These are phyloP conservation scores for Phragmatobia fuliginosa DNA, from an alignment of 2,888 invertebrate genomes.

Conservation along the genomic window DNA sequence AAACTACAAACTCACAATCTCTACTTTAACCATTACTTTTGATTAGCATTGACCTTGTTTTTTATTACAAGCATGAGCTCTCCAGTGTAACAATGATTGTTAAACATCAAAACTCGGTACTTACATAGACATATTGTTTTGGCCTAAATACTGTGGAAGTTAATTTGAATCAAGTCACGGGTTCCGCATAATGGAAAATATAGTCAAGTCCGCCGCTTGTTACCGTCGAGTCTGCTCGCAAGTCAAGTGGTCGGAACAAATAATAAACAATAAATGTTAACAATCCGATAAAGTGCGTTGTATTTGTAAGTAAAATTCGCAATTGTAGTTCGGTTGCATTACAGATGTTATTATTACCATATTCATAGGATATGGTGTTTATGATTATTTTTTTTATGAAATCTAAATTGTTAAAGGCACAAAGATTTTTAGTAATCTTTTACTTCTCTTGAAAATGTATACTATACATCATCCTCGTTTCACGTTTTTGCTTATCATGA, in stretches of 20 bases:
- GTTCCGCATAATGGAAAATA: conserved; percentile 70
- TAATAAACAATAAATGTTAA: conserved; percentile 71
- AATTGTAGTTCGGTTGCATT: conserved; percentile 68
- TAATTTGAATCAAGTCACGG: conserved; percentile 63
- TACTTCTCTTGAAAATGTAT: background rate
- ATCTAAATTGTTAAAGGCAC: background rate
- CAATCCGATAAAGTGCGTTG: conserved; percentile 70
- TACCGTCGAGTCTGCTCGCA: conserved; percentile 57
- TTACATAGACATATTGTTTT: conserved; percentile 71
- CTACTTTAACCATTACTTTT: background rate
- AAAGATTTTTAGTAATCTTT: too few species aligned
- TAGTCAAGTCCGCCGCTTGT: conserved; percentile 69
- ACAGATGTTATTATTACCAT: conserved; percentile 71
- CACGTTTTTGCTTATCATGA: too few species aligned
- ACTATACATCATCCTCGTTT: too few species aligned
- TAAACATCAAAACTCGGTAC: conserved; percentile 59
- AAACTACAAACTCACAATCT: background rate
- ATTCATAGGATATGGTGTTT: conserved; percentile 58
- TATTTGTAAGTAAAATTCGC: conserved; percentile 74
- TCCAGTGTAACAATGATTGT: conserved; percentile 36
- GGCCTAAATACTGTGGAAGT: conserved; percentile 70
- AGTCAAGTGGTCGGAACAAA: conserved; percentile 56
- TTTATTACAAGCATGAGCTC: conserved; percentile 42
- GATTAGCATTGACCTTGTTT: conserved; percentile 37
- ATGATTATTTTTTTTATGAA: background rate